Evolutionary conservation across 2,888 invertebrate genomes (phyloP), one percentile per base, ranked within the genome.

Genomic region (Caenorhabditis sp.): DNA sequence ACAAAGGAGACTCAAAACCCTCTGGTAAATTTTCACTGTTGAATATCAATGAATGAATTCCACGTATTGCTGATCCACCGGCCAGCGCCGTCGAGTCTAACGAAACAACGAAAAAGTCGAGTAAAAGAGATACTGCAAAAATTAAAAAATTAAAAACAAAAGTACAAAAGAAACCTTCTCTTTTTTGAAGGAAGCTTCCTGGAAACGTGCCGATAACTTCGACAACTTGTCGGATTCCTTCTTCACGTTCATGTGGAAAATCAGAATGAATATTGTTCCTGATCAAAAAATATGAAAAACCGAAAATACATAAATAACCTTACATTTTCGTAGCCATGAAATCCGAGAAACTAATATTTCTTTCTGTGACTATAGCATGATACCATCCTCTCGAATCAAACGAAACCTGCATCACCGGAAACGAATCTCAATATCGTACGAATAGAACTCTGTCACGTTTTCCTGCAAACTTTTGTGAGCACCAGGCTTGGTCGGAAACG

Each of bases 81-180:
- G 78, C 80, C 9, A 85, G 80, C n/a, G 83, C 89, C 26, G 87
- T 83, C n/a, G 82, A 84, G 24, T 90, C 88, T 6, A 90, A 65
- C 11, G 84, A 76, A 50, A 61, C 62, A 9, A 85, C 22, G 24
- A 89, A 80, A 44, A 88, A 89, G 9, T 86, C 50, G 26, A 90
- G 55, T 5, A 89, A 81, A 9, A 85, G 68, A 8, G 60, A 44
- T 50, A 80, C 89, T 88, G 62, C 71, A 85, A 47, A 4, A 58
- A 6, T 9, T 4, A 32, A n/a, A n/a, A n/a, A n/a, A n/a, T n/a
- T n/a, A n/a, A n/a, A n/a, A n/a, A n/a, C n/a, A n/a, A n/a, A n/a
- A n/a, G n/a, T n/a, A n/a, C n/a, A n/a, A n/a, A 47, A 86, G 65
- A 28, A 80, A 85, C 18, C 67, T 76, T 13, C 11, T 13, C 11